Evolutionary conservation across 1,140 invertebrate species (phyloP), one percentile per base, ranked within the genome.

Genomic region (Drosophila lowei): DNA sequence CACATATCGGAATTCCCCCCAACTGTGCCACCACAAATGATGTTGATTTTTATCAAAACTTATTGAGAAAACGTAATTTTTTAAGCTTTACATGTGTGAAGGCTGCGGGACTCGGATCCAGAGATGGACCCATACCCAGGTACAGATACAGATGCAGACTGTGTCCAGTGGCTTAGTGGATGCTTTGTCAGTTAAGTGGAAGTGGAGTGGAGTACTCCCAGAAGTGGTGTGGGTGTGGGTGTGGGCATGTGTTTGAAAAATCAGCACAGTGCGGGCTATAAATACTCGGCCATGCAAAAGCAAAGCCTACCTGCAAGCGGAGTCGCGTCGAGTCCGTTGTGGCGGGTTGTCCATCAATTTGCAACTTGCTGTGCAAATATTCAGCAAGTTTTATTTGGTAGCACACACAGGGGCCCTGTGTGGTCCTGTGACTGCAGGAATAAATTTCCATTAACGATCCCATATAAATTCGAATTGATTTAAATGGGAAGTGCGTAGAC

Each of bases 1-100:
- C 83, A 34, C 64, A 88, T 88, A 86, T 86, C 59, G 83, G 83
- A 83, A 86, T 86, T 77, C 81, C 84, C 78, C 83, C 83, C 83
- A 78, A 76, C 83, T 86, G 83, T 49, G 84, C 74, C 52, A 59
- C 58, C 81, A 75, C 83, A 85, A 86, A 86, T 83, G 83, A 86
- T 86, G 83, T 88, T 86, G 83, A 86, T 86, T 86, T 86, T 86
- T 86, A 86, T 86, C 83, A 86, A 88, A 86, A 86, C 83, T 88
- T 88, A 86, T 86, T 86, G 83, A 88, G 83, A 86, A 86, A 86
- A 86, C 47, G 83, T 86, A 86, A 86, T 86, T 86, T 86, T 86
- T 86, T 79, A 88, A 66, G 83, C 83, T 81, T 86, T 88, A 83
- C 83, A 81, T 74, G 55, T 53, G 73, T 54, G 38, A 72, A 72